These are phyloP conservation scores for Tethya wilhelma DNA, from an alignment of 37 sponge, comb jelly and placozoan genomes.

Conservation along the genomic window DNA sequence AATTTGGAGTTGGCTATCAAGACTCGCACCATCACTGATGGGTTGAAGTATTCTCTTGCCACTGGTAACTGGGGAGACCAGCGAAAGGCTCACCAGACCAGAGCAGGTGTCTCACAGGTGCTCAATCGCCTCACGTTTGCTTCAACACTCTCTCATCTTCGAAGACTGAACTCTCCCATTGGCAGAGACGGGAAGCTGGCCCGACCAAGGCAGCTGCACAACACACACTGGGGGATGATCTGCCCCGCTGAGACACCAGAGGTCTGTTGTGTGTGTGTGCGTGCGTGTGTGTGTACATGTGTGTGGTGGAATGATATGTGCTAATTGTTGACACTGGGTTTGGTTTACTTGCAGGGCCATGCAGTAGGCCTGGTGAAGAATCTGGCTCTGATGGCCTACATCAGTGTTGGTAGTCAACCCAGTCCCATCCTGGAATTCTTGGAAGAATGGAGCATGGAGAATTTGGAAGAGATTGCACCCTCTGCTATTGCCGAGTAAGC, in stretches of 20 bases:
- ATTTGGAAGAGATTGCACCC: conserved; percentile 98
- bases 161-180: conserved; percentile 98
- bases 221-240: conserved; percentile 99
- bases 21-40: conserved; percentile 95
- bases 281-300: conserved; percentile 10
- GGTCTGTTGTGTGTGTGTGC: conserved; percentile 38
- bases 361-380: conserved; percentile 99
- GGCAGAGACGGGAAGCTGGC: conserved; percentile 99
- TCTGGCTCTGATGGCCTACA: conserved; percentile 99
- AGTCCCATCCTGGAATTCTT: conserved; percentile 99
- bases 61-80: conserved; percentile 99
- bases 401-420: conserved; percentile 98
- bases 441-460: conserved; percentile 99
- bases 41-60: conserved; percentile 97
- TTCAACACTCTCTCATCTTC: conserved; percentile 95
- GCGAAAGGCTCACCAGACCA: conserved; percentile 96
- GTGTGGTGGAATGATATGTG: neutral
- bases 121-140: conserved; percentile 98
- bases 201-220: conserved; percentile 97
- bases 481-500: conserved; percentile 91
- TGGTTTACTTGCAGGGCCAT: conserved; percentile 74
- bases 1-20: conserved; percentile 95
- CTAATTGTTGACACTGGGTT: neutral
- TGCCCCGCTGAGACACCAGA: conserved; percentile 99
- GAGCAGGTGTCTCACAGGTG: conserved; percentile 99